Evolutionary conservation across 2,888 invertebrate genomes (phyloP), one percentile per base, ranked within the genome.

Genomic region (Parthenolecanium corni): DNA sequence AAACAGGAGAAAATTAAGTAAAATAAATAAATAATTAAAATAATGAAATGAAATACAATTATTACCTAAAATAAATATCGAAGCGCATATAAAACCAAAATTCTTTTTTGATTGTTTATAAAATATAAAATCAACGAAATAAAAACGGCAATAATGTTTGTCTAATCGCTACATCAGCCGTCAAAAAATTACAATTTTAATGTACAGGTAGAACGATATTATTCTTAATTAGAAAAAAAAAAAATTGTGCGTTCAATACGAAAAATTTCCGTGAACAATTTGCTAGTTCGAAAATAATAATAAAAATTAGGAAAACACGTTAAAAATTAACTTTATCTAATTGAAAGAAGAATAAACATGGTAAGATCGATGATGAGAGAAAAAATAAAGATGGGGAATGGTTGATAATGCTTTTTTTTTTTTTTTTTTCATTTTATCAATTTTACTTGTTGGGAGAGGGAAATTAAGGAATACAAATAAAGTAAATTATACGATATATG

Each of bases 351-450:
- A 49, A 23, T 23, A 49, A 49, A 21, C 11, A 49, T 49, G 49
- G 49, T 49, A 49, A 49, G 18, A 49, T 21, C 49, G 14, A 49
- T 14, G 49, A 49, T 49, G 49, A 21, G 21, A 23, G n/a, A n/a
- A n/a, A 18, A 49, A 49, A 21, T 20, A 21, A 21, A n/a, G n/a
- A 49, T 49, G 49, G 49, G 18, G 49, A 49, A 49, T 49, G 49
- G 11, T 49, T 20, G 49, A 49, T 14, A 49, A 21, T 23, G 49
- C 20, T 18, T 21, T 14, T 49, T 11, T 49, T 40, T n/a, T n/a
- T 40, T 2, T 40, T n/a, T 12, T 16, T 12, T n/a, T 40, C 40
- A 40, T 40, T 40, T 2, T 40, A n/a, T 40, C 16, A n/a, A 40
- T 2, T 16, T n/a, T 40, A 40, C 40, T 40, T 23, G 12, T 49